These are phyloP conservation scores for Hippopotamyrus pictus DNA, from an alignment of 2,797 vertebrate species.

Conservation along the genomic window DNA sequence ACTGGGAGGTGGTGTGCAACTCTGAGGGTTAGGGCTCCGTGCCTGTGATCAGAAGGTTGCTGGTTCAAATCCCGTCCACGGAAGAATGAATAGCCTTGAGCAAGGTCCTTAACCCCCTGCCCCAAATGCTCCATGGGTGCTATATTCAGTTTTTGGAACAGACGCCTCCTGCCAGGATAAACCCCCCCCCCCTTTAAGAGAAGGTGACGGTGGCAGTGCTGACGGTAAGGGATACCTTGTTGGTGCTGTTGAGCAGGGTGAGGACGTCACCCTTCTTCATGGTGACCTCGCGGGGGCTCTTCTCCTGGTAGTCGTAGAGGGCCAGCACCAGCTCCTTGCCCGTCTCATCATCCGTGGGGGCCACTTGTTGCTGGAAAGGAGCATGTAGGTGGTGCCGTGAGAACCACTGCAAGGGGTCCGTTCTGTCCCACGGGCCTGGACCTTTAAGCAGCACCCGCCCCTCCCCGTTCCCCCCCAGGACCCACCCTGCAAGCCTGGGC, in stretches of 20 bases:
- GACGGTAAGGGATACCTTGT: conserved; percentile 69
- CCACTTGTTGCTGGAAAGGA: conserved; percentile 88
- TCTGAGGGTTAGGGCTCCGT: background rate
- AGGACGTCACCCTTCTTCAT: conserved; percentile 98
- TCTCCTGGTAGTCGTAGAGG: conserved; percentile 97
- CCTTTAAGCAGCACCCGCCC: background rate
- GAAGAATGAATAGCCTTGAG: background rate
- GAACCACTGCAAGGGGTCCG: background rate
- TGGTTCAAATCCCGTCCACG: background rate
- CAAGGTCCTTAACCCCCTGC: background rate
- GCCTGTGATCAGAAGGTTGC: background rate
- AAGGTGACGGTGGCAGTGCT: background rate
- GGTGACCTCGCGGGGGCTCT: conserved; percentile 95
- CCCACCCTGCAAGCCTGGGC: conserved; percentile 91
- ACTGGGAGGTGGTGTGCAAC: background rate
- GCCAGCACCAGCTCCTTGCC: conserved; percentile 95
- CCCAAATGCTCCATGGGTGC: background rate
- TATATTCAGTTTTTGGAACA: background rate
- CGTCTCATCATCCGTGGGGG: conserved; percentile 96
- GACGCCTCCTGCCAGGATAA: background rate
- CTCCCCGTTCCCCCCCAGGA: background rate
- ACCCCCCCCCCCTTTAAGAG: background rate
- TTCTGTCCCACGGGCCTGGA: background rate
- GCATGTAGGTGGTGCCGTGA: background rate
- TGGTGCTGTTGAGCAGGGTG: conserved; percentile 95